These are phyloP conservation scores for Pogonomyrmex barbatus DNA, from an alignment of 1,140 invertebrate species.

Conservation along the genomic window DNA sequence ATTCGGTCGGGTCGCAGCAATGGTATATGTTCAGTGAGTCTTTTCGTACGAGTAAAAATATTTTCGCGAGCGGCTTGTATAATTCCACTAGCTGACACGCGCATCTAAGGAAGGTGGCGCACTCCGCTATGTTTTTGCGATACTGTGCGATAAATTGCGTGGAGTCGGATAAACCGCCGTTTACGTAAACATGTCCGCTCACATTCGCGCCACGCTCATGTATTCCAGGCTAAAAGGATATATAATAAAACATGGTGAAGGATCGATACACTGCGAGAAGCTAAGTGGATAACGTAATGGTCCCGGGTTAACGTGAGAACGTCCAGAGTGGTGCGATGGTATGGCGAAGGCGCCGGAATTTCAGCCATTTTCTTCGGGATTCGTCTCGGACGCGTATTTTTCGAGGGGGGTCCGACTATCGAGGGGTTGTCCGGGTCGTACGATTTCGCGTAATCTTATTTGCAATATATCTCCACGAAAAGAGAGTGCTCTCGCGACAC, in stretches of 20 bases:
- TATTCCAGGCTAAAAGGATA: not conserved
- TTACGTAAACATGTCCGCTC: slow-evolving; percentile 53
- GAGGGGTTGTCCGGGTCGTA: slow-evolving; percentile 31
- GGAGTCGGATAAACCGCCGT: slow-evolving; percentile 19
- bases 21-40: slow-evolving; percentile 18
- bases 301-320: slow-evolving; percentile 69
- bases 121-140: slow-evolving; percentile 1
- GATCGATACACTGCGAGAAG: slow-evolving; percentile 65
- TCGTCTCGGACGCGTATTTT: slow-evolving; percentile 82
- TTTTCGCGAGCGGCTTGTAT: slow-evolving; percentile 8
- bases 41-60: slow-evolving; percentile 27
- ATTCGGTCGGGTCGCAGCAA: not conserved
- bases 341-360: slow-evolving; percentile 80
- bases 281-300: slow-evolving; percentile 79
- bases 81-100: slow-evolving; percentile 14
- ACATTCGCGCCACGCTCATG: not conserved
- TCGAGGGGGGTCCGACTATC: slow-evolving; percentile 71
- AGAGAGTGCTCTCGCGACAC: not conserved
- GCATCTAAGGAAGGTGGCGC: slow-evolving; percentile 43
- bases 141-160: slow-evolving; percentile 38
- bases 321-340: slow-evolving; percentile 41
- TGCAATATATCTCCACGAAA: slow-evolving; percentile 82
- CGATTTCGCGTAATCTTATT: slow-evolving; percentile 83
- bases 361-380: slow-evolving; percentile 82
- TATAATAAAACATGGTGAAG: slow-evolving; percentile 64